Evolutionary conservation across 1,140 invertebrate species (phyloP), one percentile per base, ranked within the genome.

Genomic region (Brachionus asplanchnoidis): DNA sequence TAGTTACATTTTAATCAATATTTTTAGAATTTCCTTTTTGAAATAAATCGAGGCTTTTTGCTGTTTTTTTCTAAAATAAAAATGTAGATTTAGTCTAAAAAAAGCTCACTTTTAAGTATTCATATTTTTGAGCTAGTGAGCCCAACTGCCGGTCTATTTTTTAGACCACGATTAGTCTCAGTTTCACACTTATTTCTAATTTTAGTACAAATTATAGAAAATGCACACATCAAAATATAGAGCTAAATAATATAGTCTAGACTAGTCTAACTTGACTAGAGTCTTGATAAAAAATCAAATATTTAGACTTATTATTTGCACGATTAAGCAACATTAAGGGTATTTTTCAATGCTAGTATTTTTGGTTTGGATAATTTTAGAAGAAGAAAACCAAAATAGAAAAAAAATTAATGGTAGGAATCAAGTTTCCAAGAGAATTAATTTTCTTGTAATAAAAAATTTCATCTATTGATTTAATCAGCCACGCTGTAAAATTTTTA

Each of bases 281-380:
- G 9, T 17, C 12, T 73, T 73, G 68, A 73, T 73, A 44, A 70
- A 26, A 73, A 73, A 73, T 36, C 44, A 73, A 73, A 73, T 73
- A 73, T 73, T 73, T 73, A 44, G 42, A 73, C 40, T 42, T 73
- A 17, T 17, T 73, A 73, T 17, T 42, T 42, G 68, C 40, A 42
- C 68, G 68, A 73, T 73, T 73, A 73, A 73, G 68, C 26, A 68
- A 65, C 23, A 68, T 28, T 68, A 28, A 32, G 23, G 36, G 12
- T 32, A 11, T 28, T 32, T 14, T 17, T 26, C 7, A 14, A 20
- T 28, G 32, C 8, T 14, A 68, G 14, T 32, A 68, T 7, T 28
- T 11, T 68, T 28, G 44, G 23, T 68, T 68, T 68, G 8, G 14
- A 14, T 36, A 28, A 12, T 68, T 28, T 68, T 28, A 26, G 65